A percentile compares a stretch with the other conserved stretches of the same genome.
Evolutionary conservation across 2,113 vertebrate species (phyloP).

Genomic region (Myotis lucifugus): DNA sequence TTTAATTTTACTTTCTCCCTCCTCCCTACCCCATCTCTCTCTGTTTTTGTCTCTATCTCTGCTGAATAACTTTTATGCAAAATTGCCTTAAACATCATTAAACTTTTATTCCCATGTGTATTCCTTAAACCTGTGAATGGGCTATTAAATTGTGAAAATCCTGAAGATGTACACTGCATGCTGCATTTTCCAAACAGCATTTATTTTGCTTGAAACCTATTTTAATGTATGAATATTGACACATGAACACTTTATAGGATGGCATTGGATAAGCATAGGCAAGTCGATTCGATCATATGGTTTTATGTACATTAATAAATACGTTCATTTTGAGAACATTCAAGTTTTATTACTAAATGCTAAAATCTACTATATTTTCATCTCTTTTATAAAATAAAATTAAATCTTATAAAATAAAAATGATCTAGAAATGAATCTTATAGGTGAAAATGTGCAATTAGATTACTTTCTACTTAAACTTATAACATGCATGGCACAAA

Average conservation of each 20-base stretch:
- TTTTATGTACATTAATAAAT: background rate
- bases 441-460: background rate
- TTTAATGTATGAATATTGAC: slow-evolving; percentile 7
- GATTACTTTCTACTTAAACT: background rate
- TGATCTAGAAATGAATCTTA: background rate
- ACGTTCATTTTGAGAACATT: background rate
- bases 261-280: background rate
- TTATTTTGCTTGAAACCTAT: background rate
- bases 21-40: rapidly evolving
- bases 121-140: background rate
- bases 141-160: background rate
- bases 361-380: background rate
- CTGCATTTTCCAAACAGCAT: background rate
- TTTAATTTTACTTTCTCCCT: background rate
- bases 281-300: background rate
- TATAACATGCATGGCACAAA: background rate
- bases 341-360: background rate
- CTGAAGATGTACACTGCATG: background rate
- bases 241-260: background rate
- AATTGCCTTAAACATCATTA: background rate
- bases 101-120: background rate
- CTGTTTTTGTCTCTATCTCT: background rate
- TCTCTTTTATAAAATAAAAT: background rate
- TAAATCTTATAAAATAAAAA: background rate
- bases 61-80: background rate